Conservation (phyloP, 1,140 invertebrate species). For the Drosophila nasuta region DNA sequence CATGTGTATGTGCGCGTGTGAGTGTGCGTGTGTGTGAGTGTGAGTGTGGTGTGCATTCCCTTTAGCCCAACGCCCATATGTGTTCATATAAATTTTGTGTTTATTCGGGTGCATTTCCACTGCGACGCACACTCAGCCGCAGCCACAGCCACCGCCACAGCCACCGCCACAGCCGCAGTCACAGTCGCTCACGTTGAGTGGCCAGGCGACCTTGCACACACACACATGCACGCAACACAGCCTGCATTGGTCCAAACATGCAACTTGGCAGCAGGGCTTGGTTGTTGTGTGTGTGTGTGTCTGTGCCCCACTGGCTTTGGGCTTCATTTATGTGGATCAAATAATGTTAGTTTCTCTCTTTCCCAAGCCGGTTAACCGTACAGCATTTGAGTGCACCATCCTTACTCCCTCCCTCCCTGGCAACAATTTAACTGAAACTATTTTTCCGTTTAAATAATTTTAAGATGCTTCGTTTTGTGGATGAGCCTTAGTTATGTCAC, state of each 20-base stretch:
- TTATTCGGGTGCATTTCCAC: slow-evolving; percentile 82
- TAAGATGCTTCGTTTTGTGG: slow-evolving; percentile 52
- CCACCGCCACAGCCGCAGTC: slow-evolving; percentile 61
- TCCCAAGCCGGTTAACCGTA: slow-evolving; percentile 51
- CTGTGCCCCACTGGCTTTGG: slow-evolving; percentile 58
- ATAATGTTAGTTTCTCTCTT: slow-evolving; percentile 50
- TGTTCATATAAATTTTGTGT: slow-evolving; percentile 82
- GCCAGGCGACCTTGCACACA: slow-evolving; percentile 44
- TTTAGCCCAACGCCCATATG: slow-evolving; percentile 65
- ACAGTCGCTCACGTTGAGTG: slow-evolving; percentile 59
- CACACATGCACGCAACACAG: not conserved
- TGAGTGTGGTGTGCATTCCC: slow-evolving; percentile 4
- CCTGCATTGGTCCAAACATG: slow-evolving; percentile 23
- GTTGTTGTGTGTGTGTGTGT: slow-evolving; percentile 12
- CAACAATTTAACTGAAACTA: slow-evolving; percentile 42
- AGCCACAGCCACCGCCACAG: slow-evolving; percentile 28
- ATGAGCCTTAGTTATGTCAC: slow-evolving; percentile 61
- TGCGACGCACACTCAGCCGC: slow-evolving; percentile 68
- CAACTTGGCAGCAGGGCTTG: slow-evolving; percentile 17
- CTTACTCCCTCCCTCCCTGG: not conserved
- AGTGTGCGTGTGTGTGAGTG: no score
- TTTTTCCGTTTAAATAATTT: slow-evolving; percentile 78
- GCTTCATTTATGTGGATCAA: slow-evolving; percentile 72
- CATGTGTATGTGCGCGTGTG: not conserved
- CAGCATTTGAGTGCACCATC: slow-evolving; percentile 34